A percentile compares a stretch with the other conserved stretches of the same genome.
These are phyloP conservation scores for Pseudomugil gertrudae DNA, from an alignment of 2,797 vertebrate genomes.

Conservation along the genomic window DNA sequence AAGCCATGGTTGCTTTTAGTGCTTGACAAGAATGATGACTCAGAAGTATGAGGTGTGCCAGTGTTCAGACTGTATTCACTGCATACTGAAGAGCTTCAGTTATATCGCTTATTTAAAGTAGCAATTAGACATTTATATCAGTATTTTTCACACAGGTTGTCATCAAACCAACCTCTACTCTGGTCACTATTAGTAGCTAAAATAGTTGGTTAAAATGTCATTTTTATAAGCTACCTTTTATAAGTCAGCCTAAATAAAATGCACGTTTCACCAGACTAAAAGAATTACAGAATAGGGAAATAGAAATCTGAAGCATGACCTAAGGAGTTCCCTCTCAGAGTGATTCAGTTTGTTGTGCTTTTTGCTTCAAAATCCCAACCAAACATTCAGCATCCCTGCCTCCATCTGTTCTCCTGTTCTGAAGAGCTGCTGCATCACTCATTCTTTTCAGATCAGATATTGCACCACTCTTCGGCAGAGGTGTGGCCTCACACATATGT, in stretches of 20 bases:
- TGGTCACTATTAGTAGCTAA: neutral
- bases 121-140: slow-evolving; percentile 17
- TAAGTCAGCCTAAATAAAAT: neutral
- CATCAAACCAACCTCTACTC: slow-evolving; percentile 6
- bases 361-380: slow-evolving; percentile 5
- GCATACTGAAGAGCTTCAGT: slow-evolving; percentile 35
- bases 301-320: neutral
- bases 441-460: slow-evolving; percentile 85
- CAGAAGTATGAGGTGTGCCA: slow-evolving; percentile 21
- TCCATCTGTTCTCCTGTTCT: slow-evolving; percentile 3
- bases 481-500: slow-evolving; percentile 98
- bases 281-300: neutral
- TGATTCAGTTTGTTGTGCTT: slow-evolving; percentile 2
- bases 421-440: slow-evolving; percentile 19
- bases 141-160: slow-evolving; percentile 14
- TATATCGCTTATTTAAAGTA: slow-evolving; percentile 31
- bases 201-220: neutral
- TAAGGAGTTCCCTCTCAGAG: neutral
- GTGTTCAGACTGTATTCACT: slow-evolving; percentile 27
- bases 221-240: neutral
- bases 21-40: slow-evolving; percentile 48
- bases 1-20: slow-evolving; percentile 16
- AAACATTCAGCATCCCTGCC: slow-evolving; percentile 3
- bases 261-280: neutral
- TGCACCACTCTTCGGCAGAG: slow-evolving; percentile 94